Evolutionary conservation across 2,888 invertebrate genomes (phyloP).

Genomic region (Frankliniella fusca): DNA sequence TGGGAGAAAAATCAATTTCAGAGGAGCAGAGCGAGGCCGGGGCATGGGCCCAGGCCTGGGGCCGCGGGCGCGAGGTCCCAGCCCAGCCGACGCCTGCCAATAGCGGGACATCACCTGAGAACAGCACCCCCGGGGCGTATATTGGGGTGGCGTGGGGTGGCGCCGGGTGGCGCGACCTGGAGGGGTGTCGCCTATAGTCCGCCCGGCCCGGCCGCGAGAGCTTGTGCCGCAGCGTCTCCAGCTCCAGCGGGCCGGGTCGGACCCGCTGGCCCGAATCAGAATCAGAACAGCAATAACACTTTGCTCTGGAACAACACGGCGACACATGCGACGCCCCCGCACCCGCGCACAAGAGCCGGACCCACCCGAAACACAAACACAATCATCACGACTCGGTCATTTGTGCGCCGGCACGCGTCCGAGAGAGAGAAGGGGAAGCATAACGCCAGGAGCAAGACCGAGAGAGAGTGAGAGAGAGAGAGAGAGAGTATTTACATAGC

Average conservation of each 20-base stretch:
- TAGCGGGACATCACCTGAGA: constrained; percentile 6
- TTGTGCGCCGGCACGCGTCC: constrained; percentile 8
- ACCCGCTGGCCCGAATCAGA: not conserved
- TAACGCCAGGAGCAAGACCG: not conserved
- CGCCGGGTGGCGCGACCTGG: not conserved
- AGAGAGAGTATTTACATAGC: not conserved
- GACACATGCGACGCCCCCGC: not conserved
- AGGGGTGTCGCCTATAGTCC: no score
- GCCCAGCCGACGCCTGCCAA: not conserved
- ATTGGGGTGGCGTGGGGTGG: not conserved
- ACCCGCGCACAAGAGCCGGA: no score
- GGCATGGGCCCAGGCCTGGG: not conserved
- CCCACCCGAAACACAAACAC: not conserved
- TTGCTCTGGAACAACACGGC: not conserved
- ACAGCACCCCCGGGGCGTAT: not conserved
- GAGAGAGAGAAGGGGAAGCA: not conserved
- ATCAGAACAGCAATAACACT: not conserved
- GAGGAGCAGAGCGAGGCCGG: not conserved
- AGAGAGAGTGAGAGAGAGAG: not conserved
- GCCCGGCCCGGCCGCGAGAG: no score
- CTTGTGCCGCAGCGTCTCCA: no score
- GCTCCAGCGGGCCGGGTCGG: not conserved
- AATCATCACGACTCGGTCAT: not conserved
- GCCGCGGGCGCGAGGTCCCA: not conserved
- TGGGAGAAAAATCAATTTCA: constrained; percentile 1